Base-by-base conservation (phyloP, 2,113 vertebrate genomes). In the Panurus biarmicus region DNA sequence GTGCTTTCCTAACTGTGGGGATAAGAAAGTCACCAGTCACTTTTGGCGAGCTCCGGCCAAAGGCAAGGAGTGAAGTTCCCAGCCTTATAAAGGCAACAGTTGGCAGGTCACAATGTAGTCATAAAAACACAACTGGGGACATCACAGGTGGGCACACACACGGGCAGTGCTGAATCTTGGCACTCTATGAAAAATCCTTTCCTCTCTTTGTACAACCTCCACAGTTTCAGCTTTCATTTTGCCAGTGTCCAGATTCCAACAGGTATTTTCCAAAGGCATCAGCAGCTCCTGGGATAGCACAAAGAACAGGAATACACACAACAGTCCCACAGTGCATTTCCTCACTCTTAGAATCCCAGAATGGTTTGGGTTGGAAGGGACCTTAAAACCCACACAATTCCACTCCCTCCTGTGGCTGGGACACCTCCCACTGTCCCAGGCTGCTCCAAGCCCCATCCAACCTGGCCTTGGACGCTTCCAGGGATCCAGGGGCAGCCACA, bases 301-400 rank as follows among this genome's bases (percentile, higher is more conserved):
- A 86, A 61, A 74, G 42, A n/a, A 19, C 2, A 3, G 33, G 53
- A 89, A 69, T 11, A 16, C 13, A 42, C 26, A 51, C 18, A 26
- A 3, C 0, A 60, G 36, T n/a, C 26, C 11, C 2, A 2, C 19
- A 57, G 9, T 0, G 8, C 26, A 15, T 57, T 47, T 77, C 18
- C 35, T 48, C 3, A 0, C 40, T 38, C 66, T 65, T 28, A 19
- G 14, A 71, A 31, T 64, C 40, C 5, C 48, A 69, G 54, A 14
- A 36, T 36, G 18, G 2, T 33, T 78, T 42, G 58, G 31, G 33
- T 11, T 16, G 33, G 26, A 65, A 58, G 19, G 36, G 23, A 51
- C 7, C 3, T 44, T 24, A 33, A 58, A 65, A 3, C 8, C 2
- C 44, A 44, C 1, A 4, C 2, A 1, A 6, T 31, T 0, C n/a